Evolutionary conservation across 2,113 vertebrate genomes (phyloP).

Genomic region (Salvelinus namaycush): DNA sequence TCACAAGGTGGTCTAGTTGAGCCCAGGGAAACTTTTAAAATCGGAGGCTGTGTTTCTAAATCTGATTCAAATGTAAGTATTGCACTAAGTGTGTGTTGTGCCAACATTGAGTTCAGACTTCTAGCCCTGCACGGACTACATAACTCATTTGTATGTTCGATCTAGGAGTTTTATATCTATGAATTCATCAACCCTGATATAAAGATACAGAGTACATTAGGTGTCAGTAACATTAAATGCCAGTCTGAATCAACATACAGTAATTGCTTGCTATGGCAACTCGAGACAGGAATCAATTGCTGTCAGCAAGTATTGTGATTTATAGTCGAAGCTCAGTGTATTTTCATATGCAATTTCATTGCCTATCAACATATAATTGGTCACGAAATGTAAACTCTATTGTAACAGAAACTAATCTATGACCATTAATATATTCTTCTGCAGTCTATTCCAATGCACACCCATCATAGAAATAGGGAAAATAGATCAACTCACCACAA

Average conservation of each 20-base stretch:
- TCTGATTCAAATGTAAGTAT: not conserved
- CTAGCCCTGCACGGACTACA: no score
- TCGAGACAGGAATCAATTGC: not conserved
- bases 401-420: not conserved
- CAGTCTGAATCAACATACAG: not conserved
- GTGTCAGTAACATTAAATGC: not conserved
- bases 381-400: constrained; percentile 15
- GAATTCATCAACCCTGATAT: not conserved
- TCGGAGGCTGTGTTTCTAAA: not conserved
- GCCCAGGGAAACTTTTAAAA: not conserved
- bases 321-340: constrained; percentile 16
- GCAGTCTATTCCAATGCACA: not conserved
- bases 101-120: no score
- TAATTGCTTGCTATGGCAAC: constrained; percentile 8
- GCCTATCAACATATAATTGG: constrained; percentile 8
- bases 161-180: not conserved
- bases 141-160: not conserved
- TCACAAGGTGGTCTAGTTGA: not conserved
- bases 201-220: not conserved
- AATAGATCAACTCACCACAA: constrained; percentile 83
- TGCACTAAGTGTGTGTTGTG: not conserved
- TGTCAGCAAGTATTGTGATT: not conserved
- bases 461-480: not conserved
- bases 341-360: constrained; percentile 6
- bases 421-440: not conserved